Evolutionary conservation across 92 coral and sea anemone species (phyloP).

Genomic region (Nematostella vectensis): DNA sequence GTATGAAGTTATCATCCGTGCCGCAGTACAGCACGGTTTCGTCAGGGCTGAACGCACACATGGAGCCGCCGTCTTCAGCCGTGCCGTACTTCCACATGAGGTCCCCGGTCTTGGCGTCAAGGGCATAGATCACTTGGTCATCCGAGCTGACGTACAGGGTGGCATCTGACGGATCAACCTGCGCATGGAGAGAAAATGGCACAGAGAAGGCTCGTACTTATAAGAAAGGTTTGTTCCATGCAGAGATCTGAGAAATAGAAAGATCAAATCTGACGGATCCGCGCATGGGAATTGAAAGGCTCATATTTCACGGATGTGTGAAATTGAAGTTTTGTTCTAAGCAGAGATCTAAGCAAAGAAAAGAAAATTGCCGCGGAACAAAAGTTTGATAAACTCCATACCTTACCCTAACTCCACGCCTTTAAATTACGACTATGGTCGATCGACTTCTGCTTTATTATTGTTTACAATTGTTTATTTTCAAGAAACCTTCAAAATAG

Average conservation of each 20-base stretch:
- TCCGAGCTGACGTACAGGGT: slow-evolving; percentile 79
- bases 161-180: slow-evolving; percentile 56
- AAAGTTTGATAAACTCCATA: neutral
- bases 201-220: slow-evolving; percentile 25
- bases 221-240: too few relatives aligned
- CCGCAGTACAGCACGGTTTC: slow-evolving; percentile 88
- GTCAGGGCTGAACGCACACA: slow-evolving; percentile 66
- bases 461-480: too few relatives aligned
- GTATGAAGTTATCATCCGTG: slow-evolving; percentile 77
- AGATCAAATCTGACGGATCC: too few relatives aligned
- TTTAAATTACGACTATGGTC: too few relatives aligned
- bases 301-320: too few relatives aligned
- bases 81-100: slow-evolving; percentile 89
- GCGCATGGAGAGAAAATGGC: slow-evolving; percentile 13
- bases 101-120: slow-evolving; percentile 74
- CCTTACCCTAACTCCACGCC: neutral
- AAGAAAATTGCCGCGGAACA: too few relatives aligned
- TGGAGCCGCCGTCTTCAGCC: slow-evolving; percentile 92
- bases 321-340: too few relatives aligned
- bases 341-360: too few relatives aligned
- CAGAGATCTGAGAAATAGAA: too few relatives aligned
- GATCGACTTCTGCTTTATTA: too few relatives aligned
- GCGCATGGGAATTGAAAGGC: too few relatives aligned
- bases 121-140: slow-evolving; percentile 87
- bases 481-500: too few relatives aligned